Evolutionary conservation across 2,797 vertebrate genomes (phyloP).

Genomic region (Hybognathus amarus): DNA sequence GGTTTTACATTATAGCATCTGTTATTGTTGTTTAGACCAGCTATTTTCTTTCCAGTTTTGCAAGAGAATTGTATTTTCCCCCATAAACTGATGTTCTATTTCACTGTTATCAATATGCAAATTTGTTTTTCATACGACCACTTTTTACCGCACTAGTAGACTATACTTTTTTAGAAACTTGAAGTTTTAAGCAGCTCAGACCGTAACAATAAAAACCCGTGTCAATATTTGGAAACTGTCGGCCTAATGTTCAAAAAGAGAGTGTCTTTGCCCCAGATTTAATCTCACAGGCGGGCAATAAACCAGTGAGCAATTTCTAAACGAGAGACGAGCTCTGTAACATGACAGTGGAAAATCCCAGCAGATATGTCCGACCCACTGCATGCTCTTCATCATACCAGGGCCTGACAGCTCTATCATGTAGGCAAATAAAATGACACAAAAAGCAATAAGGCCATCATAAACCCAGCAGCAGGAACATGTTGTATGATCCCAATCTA

Average conservation of each 20-base stretch:
- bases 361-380: constrained; percentile 33
- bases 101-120: not conserved
- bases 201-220: not conserved
- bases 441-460: constrained; percentile 62
- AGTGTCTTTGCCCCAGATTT: constrained; percentile 9
- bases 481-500: constrained; percentile 59
- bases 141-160: not conserved
- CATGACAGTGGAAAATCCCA: constrained; percentile 45
- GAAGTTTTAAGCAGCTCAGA: not conserved
- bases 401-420: constrained; percentile 68
- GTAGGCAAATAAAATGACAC: constrained; percentile 70
- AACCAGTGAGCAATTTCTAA: constrained; percentile 16
- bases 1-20: not conserved
- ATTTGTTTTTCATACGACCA: not conserved
- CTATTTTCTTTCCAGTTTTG: not conserved
- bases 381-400: constrained; percentile 68
- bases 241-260: not conserved
- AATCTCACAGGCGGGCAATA: constrained; percentile 25
- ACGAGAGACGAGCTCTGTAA: constrained; percentile 20
- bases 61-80: not conserved
- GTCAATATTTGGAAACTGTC: constrained; percentile 12
- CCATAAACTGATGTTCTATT: not conserved
- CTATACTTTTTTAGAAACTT: not conserved
- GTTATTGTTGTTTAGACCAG: not conserved
- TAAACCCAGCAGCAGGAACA: constrained; percentile 64